Evolutionary conservation across 1,140 invertebrate species (phyloP).

Genomic region (Drosophila sp.): DNA sequence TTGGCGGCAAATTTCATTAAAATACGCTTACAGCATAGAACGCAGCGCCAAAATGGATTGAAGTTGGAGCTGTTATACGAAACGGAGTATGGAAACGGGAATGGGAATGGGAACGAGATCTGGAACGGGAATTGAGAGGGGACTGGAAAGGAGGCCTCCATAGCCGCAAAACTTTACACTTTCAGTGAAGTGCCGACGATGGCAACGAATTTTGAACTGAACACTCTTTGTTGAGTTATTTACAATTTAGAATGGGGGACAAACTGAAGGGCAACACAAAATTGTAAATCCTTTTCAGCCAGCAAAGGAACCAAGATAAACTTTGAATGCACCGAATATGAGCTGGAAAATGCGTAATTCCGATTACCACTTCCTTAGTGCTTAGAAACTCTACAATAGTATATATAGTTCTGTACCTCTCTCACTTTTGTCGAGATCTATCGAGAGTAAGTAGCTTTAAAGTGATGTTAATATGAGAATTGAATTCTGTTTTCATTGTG

Average conservation of each 20-base stretch:
- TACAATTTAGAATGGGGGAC: too few species aligned
- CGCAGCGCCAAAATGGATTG: slow-evolving; percentile 49
- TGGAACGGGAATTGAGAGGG: slow-evolving; percentile 9
- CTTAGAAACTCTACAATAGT: too few species aligned
- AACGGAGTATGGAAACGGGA: slow-evolving; percentile 8
- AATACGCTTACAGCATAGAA: slow-evolving; percentile 81
- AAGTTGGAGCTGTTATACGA: slow-evolving; percentile 14
- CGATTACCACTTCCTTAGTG: too few species aligned
- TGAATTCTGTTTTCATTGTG: too few species aligned
- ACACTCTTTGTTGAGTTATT: slow-evolving; percentile 34
- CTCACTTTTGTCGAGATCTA: too few species aligned
- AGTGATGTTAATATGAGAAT: too few species aligned
- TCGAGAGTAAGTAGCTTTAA: too few species aligned
- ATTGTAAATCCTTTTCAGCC: slow-evolving; percentile 11
- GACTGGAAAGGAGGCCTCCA: slow-evolving; percentile 25
- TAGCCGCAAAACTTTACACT: slow-evolving; percentile 73
- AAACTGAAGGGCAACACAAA: too few species aligned
- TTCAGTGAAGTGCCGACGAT: slow-evolving; percentile 60
- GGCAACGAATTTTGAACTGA: slow-evolving; percentile 39
- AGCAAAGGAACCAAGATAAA: too few species aligned
- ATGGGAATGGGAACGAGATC: slow-evolving; percentile 5
- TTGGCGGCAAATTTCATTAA: slow-evolving; percentile 82
- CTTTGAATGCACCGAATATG: neutral
- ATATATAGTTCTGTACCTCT: too few species aligned
- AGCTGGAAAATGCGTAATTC: too few species aligned